phyloP scores from a whole-genome alignment of 2,113 vertebrate species.

The Rhabdomys dilectus region DNA sequence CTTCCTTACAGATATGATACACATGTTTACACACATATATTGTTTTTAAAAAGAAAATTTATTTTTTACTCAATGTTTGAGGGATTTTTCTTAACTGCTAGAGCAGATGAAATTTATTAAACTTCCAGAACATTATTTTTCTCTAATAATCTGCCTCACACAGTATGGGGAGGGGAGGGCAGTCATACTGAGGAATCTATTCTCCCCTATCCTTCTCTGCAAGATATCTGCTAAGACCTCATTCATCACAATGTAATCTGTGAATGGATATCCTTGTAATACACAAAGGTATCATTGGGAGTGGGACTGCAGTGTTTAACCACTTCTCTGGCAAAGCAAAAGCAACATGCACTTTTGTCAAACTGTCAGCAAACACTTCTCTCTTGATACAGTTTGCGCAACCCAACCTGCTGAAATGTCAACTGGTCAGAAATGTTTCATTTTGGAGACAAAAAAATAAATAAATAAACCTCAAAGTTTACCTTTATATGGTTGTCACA shows the following conservation, averaged over 20 bases:
- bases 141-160: conserved; percentile 82
- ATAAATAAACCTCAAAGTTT: conserved; percentile 51
- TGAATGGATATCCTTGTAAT: conserved; percentile 90
- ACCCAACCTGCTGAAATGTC: conserved; percentile 68
- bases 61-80: conserved; percentile 55
- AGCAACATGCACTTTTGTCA: conserved; percentile 90
- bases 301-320: conserved; percentile 80
- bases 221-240: conserved; percentile 88
- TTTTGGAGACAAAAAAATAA: conserved; percentile 62
- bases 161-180: conserved; percentile 75
- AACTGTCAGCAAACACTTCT: conserved; percentile 93
- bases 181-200: conserved; percentile 82
- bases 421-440: conserved; percentile 83
- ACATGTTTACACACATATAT: neutral
- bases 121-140: conserved; percentile 59
- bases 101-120: conserved; percentile 86
- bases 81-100: conserved; percentile 65
- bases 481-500: conserved; percentile 62
- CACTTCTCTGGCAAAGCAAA: conserved; percentile 87
- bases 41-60: neutral
- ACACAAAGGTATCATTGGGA: conserved; percentile 86
- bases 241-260: conserved; percentile 89
- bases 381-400: conserved; percentile 81
- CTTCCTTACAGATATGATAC: neutral
- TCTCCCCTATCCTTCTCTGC: conserved; percentile 81